Conservation (phyloP, 2,888 invertebrate genomes). For the Nasonovia ribisnigri region DNA sequence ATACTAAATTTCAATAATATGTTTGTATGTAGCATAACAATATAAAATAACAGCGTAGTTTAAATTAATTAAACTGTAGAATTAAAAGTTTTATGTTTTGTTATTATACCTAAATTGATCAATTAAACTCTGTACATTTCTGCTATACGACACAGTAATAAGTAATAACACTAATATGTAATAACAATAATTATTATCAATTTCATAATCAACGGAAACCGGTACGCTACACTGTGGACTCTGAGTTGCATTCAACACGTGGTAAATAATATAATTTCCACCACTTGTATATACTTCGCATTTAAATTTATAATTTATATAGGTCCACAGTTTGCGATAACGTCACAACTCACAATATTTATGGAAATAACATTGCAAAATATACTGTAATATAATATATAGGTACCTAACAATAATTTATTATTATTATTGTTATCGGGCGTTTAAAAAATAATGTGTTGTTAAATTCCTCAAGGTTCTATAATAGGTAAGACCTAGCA, state of each 20-base stretch:
- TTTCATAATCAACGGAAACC: constrained; percentile 24
- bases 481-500: neutral
- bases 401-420: neutral
- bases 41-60: neutral
- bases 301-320: neutral
- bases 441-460: neutral
- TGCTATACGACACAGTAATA: neutral
- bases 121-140: neutral
- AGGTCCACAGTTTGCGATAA: constrained; percentile 24
- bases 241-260: neutral
- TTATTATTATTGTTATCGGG: neutral
- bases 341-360: constrained; percentile 11
- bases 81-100: neutral
- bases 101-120: neutral
- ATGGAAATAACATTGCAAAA: neutral
- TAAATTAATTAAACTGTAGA: neutral
- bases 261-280: constrained; percentile 19
- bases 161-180: neutral
- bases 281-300: neutral
- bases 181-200: constrained; percentile 16
- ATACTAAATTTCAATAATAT: neutral
- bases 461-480: neutral
- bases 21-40: neutral
- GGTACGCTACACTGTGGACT: neutral
- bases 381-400: neutral